Conservation (phyloP, 2,888 invertebrate genomes). For the Tipula vernalis region DNA sequence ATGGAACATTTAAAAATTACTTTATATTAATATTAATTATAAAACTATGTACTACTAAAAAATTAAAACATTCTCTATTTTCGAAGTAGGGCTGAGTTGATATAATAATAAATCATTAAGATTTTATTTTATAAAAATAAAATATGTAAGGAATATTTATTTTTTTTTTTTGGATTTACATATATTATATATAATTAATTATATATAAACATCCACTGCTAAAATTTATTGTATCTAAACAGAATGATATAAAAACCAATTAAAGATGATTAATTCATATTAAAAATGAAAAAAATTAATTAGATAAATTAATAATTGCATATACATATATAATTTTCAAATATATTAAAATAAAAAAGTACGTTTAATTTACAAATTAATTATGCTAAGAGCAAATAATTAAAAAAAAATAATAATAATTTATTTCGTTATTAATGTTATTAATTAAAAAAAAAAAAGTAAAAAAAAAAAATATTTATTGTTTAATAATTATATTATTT, state of each 20-base stretch:
- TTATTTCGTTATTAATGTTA: not conserved
- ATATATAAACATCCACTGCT: not conserved
- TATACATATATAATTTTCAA: not conserved
- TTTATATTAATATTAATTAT: not conserved
- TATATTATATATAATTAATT: not conserved
- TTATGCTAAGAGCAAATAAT: not conserved
- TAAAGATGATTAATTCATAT: not conserved
- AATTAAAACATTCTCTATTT: not conserved
- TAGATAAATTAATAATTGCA: not conserved
- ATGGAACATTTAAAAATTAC: not conserved
- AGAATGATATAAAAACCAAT: not conserved
- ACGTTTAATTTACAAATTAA: not conserved
- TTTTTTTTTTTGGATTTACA: not conserved
- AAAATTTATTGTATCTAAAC: not conserved
- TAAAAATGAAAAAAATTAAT: not conserved
- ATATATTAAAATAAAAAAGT: not conserved
- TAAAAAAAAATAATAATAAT: not conserved
- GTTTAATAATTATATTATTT: not conserved
- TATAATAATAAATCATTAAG: not conserved
- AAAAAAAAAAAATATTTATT: not conserved
- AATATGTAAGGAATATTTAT: not conserved
- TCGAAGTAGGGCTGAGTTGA: not conserved
- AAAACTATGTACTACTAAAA: not conserved
- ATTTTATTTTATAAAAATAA: not conserved
- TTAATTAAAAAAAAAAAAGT: not conserved